Evolutionary conservation across 2,888 invertebrate species (phyloP).

Genomic region (Cryptocephalus primarius): DNA sequence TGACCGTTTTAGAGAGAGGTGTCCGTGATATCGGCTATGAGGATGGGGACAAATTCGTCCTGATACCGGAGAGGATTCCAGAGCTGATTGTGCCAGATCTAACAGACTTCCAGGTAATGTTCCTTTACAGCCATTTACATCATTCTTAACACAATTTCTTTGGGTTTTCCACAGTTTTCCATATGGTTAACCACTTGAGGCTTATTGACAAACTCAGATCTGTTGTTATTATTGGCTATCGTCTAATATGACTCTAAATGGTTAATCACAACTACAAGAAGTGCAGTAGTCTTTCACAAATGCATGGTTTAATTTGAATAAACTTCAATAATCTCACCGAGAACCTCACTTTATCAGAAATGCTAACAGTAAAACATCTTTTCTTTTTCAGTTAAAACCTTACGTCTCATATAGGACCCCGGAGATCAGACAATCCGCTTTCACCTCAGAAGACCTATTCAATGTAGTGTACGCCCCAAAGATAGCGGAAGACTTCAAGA

Average conservation of each 20-base stretch:
- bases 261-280: too few species aligned
- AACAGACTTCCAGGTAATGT: slow-evolving; percentile 56
- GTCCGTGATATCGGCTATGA: slow-evolving; percentile 54
- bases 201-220: not conserved
- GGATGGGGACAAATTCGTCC: slow-evolving; percentile 45
- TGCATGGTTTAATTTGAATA: too few species aligned
- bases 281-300: too few species aligned
- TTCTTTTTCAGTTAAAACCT: slow-evolving; percentile 60
- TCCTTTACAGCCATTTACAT: too few species aligned
- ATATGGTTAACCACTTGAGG: too few species aligned
- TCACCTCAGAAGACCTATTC: slow-evolving; percentile 75
- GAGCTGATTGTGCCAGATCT: slow-evolving; percentile 88
- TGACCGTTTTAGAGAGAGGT: slow-evolving; percentile 47
- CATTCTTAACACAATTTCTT: too few species aligned
- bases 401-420: slow-evolving; percentile 84
- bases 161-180: too few species aligned
- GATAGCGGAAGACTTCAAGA: slow-evolving; percentile 63
- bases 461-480: slow-evolving; percentile 70
- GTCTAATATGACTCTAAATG: too few species aligned
- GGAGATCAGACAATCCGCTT: slow-evolving; percentile 67
- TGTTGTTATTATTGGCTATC: not conserved
- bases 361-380: not conserved
- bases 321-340: too few species aligned
- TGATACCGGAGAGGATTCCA: slow-evolving; percentile 80
- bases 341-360: too few species aligned